Conservation (phyloP, 2,888 invertebrate species). For the Leptinotarsa rubiginosa region DNA sequence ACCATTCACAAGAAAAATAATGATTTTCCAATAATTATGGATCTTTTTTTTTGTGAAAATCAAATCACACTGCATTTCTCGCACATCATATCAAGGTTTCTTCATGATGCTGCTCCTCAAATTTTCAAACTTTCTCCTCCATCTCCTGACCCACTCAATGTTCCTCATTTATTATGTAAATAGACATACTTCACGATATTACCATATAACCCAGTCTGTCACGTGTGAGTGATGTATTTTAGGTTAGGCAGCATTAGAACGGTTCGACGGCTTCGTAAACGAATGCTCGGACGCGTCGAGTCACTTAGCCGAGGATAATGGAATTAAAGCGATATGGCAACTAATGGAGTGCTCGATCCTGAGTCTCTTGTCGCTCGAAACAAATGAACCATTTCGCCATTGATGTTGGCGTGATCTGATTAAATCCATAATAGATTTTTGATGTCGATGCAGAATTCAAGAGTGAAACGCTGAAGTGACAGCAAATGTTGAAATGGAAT, state of each 20-base stretch:
- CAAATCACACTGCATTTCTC: no score
- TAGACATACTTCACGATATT: slow-evolving; percentile 36
- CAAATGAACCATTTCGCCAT: slow-evolving; percentile 9
- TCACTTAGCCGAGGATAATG: slow-evolving; percentile 26
- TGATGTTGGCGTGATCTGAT: slow-evolving; percentile 11
- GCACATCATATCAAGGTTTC: not conserved
- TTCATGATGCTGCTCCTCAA: not conserved
- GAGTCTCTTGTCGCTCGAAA: not conserved
- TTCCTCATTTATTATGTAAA: slow-evolving; percentile 22
- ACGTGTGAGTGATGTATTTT: slow-evolving; percentile 36
- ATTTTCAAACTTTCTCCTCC: not conserved
- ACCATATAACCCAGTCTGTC: slow-evolving; percentile 27
- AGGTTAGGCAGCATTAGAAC: slow-evolving; percentile 27
- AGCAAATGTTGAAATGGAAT: not conserved
- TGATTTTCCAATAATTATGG: no score
- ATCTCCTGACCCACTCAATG: slow-evolving; percentile 21
- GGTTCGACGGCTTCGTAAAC: slow-evolving; percentile 24
- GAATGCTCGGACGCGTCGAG: slow-evolving; percentile 24
- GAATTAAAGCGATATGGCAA: slow-evolving; percentile 27
- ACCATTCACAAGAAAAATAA: no score
- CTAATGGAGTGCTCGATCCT: slow-evolving; percentile 12
- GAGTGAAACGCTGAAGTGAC: slow-evolving; percentile 5
- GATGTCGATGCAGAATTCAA: not conserved
- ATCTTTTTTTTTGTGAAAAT: no score
- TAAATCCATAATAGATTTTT: slow-evolving; percentile 5